Base-by-base conservation (phyloP, 2,888 invertebrate species). In the Scaptomyza tumidula region DNA sequence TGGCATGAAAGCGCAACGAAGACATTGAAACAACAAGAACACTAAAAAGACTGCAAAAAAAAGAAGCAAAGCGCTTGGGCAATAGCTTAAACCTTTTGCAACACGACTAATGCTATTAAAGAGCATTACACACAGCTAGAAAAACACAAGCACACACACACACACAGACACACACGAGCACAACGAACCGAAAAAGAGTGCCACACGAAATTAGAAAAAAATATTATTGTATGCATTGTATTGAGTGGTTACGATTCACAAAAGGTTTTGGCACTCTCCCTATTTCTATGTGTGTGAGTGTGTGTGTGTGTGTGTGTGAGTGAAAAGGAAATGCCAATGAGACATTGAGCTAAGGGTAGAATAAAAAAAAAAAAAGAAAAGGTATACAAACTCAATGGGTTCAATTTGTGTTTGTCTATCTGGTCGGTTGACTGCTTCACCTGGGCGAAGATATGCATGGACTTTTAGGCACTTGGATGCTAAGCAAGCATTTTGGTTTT, bases 1-100 rank as follows among this genome's bases (percentile, higher is more conserved):
- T 84, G 84, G 83, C 83, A 84, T 87, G 86, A 87, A 87, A 87
- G 83, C 86, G 75, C 80, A 80, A 46, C 70, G 76, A 79, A 78
- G 78, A 80, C 86, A 80, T 62, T 74, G 59, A 65, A 66, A 65
- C 13, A 62, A 71, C 59, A 43, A 57, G 60, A 52, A 70, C 16
- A 41, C 41, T 58, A 55, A 45, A 56, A 41, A 16, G 14, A 43
- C 39, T 6, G 41, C 43, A 43, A 50, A 50, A 61, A 29, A 19
- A n/a, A 43, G 75, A 64, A 74, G 60, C 71, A 10, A 33, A 33
- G 33, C 33, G 65, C 39, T 74, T 64, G 71, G 64, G 66, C 84
- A 57, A 82, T 78, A 53, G 87, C 86, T 83, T 79, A 85, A 77
- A 79, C 67, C 77, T 72, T 73, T 64, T 61, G 75, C 76, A 84